Conservation (phyloP, 2,113 vertebrate species). For the Saguinus imperator region DNA sequence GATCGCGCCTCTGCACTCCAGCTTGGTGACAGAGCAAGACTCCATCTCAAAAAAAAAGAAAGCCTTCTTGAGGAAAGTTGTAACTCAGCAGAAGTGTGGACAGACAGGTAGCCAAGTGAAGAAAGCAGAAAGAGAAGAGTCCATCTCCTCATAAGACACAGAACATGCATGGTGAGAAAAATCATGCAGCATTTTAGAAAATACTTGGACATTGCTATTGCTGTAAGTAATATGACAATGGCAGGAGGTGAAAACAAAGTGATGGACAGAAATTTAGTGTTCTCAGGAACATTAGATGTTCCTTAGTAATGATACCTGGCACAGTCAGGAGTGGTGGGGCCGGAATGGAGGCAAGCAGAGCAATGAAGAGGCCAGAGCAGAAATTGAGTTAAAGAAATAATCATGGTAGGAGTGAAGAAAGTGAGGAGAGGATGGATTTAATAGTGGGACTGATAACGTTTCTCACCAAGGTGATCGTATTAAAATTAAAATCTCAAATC, state of each 20-base stretch:
- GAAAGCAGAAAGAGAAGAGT: neutral
- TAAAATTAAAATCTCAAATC: neutral
- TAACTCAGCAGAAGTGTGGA: neutral
- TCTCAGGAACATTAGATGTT: neutral
- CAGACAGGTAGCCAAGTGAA: no score
- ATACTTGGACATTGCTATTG: accelerated
- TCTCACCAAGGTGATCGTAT: neutral
- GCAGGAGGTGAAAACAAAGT: neutral
- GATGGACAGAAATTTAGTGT: accelerated
- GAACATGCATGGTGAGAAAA: neutral
- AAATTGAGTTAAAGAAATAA: neutral
- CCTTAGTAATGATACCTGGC: neutral
- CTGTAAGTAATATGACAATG: no score
- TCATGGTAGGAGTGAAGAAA: neutral
- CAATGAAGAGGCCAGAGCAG: neutral
- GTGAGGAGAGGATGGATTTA: neutral
- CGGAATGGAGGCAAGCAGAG: neutral
- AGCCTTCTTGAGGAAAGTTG: neutral
- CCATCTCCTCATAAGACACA: accelerated
- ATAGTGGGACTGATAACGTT: neutral
- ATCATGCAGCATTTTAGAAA: neutral
- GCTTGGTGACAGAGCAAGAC: no score
- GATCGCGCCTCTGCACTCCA: no score
- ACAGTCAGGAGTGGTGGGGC: neutral
- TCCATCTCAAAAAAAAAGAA: no score